These are phyloP conservation scores for Solenopsis invicta DNA, from an alignment of 1,140 invertebrate species.

Conservation along the genomic window DNA sequence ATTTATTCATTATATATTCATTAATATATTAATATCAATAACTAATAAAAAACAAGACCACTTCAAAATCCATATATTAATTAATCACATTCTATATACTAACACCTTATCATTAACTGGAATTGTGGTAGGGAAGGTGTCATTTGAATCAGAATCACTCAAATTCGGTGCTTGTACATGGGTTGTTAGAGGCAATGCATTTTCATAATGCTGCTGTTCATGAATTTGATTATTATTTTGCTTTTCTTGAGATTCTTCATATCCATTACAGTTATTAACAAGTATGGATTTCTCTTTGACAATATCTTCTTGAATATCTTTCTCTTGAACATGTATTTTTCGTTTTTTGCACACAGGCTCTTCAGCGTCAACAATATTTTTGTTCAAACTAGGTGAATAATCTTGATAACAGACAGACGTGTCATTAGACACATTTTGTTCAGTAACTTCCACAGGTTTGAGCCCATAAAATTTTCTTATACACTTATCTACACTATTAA, in stretches of 20 bases:
- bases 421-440: constrained; percentile 47
- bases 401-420: constrained; percentile 65
- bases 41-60: background rate
- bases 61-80: background rate
- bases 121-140: background rate
- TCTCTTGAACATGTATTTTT: constrained; percentile 68
- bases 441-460: constrained; percentile 36
- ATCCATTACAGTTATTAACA: background rate
- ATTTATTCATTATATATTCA: background rate
- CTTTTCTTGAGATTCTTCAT: constrained; percentile 3
- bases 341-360: constrained; percentile 73
- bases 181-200: background rate
- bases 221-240: background rate
- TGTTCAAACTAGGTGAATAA: constrained; percentile 31
- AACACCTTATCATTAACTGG: background rate
- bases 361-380: constrained; percentile 54
- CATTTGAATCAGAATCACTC: constrained; percentile 79
- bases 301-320: constrained; percentile 26
- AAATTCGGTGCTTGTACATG: constrained; percentile 64
- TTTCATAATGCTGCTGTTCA: background rate
- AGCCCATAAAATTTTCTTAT: constrained; percentile 80
- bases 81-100: constrained; percentile 8
- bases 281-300: background rate
- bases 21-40: constrained; percentile 3
- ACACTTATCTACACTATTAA: constrained; percentile 73